Evolutionary conservation across 2,888 invertebrate genomes (phyloP), one percentile per base, ranked within the genome.

Genomic region (Synanthedon andrenaeformis): DNA sequence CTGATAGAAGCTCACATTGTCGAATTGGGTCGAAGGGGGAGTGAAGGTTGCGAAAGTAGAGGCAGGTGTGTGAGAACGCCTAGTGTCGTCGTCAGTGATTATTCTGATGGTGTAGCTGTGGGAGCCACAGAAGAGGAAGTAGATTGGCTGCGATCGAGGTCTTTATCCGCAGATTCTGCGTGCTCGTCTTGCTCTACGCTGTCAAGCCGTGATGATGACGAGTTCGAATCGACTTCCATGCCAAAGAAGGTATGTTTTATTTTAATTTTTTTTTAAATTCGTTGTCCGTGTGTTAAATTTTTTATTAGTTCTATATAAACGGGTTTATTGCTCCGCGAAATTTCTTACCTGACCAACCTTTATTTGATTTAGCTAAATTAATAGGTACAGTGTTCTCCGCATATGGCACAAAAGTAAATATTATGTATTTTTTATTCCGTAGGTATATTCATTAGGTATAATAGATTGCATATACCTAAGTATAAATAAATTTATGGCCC

Each of bases 81-180:
- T 0, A 95, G 95, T 54, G 95, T 96, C 51, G 94, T 96, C 3
- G 94, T 96, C 49, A 95, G 94, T 68, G 96, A 96, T 74, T 95
- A 95, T 69, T 94, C 94, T 0, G 95, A 95, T 67, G 94, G 83
- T 0, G 70, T 79, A 35, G 83, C 80, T 1, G 85, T 83, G 10
- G 87, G 87, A 3, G 86, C 85, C 3, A 83, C 85, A 0, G 77
- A 77, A 54, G 86, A 84, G 63, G 87, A 86, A 62, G 83, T 82
- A 60, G 71, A 79, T 64, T 86, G 87, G 87, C 66, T 87, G 61
- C 62, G 87, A 42, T 72, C 87, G 53, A 67, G 90, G 52, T 82
- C 89, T 0, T 79, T 90, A 59, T 90, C 91, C 12, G 90, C 92
- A 0, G 91, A 91, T 54, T 94, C 94, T 1, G 92, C 92, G 57